Conservation (phyloP, 2,888 invertebrate species). For the Unio delphinus region DNA sequence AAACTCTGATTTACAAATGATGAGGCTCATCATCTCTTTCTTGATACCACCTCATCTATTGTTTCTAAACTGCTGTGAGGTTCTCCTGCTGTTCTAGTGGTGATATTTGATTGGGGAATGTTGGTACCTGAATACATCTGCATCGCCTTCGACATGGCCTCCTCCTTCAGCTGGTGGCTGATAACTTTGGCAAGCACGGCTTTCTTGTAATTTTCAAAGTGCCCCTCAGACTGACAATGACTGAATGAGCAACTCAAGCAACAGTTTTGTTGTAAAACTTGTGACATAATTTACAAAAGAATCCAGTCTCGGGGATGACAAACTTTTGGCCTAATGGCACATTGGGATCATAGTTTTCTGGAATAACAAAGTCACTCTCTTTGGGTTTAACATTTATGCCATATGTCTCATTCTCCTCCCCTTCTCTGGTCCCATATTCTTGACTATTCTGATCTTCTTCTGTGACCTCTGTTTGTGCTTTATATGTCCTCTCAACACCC, state of each 20-base stretch:
- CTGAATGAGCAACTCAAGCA: conserved; percentile 50
- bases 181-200: too few relatives aligned
- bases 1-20: too few relatives aligned
- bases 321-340: conserved; percentile 45
- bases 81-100: conserved; percentile 1
- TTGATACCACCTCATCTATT: too few relatives aligned
- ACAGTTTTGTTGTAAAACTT: conserved; percentile 67
- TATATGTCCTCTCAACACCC: conserved; percentile 4
- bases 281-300: conserved; percentile 68
- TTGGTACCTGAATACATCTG: not conserved
- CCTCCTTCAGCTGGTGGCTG: not conserved
- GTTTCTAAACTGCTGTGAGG: not conserved
- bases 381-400: too few relatives aligned
- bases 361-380: conserved; percentile 10
- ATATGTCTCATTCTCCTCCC: not conserved
- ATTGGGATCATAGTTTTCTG: conserved; percentile 30
- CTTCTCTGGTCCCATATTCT: conserved; percentile 4
- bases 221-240: conserved; percentile 51
- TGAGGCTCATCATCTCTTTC: too few relatives aligned
- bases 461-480: conserved; percentile 1
- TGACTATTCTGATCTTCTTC: not conserved
- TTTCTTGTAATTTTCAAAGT: conserved; percentile 51
- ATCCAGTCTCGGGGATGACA: conserved; percentile 64
- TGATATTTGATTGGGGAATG: too few relatives aligned
- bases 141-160: not conserved